Percentiles rank a stretch among this genome's conserved stretches.
These are phyloP conservation scores for Neotoma lepida DNA, from an alignment of 2,113 vertebrate genomes.

Conservation along the genomic window DNA sequence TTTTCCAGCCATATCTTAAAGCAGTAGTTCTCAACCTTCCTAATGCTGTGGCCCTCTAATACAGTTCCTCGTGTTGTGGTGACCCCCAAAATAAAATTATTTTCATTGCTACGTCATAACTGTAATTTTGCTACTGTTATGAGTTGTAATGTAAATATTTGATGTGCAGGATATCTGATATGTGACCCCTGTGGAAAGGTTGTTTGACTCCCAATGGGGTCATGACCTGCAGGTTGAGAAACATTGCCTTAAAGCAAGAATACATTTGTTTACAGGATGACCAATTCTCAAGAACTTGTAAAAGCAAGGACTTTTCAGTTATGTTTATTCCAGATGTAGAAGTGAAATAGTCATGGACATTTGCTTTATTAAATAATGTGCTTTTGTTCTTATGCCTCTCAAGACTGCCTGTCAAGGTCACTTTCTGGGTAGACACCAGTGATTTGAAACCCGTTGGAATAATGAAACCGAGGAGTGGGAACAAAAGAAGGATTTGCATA, in stretches of 20 bases:
- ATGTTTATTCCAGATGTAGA: constrained; percentile 1
- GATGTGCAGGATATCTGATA: not conserved
- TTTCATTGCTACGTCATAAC: not conserved
- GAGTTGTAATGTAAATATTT: not conserved
- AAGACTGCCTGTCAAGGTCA: not conserved
- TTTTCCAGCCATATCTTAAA: constrained; percentile 62
- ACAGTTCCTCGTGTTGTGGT: not conserved
- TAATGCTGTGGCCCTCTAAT: not conserved
- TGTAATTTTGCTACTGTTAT: not conserved
- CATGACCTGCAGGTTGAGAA: not conserved
- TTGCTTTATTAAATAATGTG: constrained; percentile 37
- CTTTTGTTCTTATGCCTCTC: constrained; percentile 6
- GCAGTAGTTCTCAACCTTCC: not conserved
- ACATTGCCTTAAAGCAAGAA: not conserved
- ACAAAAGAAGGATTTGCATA: constrained; percentile 43
- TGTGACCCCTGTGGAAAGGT: not conserved
- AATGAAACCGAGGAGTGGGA: not conserved
- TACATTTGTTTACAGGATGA: constrained; percentile 63
- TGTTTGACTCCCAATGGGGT: not conserved
- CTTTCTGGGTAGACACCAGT: not conserved
- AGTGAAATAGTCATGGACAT: constrained; percentile 24
- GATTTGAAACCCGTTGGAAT: constrained; percentile 17
- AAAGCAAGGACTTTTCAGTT: constrained; percentile 43
- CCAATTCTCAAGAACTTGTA: constrained; percentile 18
- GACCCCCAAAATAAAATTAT: not conserved